These are phyloP conservation scores for Parus major DNA, from an alignment of 2,113 vertebrate species.

Conservation along the genomic window DNA sequence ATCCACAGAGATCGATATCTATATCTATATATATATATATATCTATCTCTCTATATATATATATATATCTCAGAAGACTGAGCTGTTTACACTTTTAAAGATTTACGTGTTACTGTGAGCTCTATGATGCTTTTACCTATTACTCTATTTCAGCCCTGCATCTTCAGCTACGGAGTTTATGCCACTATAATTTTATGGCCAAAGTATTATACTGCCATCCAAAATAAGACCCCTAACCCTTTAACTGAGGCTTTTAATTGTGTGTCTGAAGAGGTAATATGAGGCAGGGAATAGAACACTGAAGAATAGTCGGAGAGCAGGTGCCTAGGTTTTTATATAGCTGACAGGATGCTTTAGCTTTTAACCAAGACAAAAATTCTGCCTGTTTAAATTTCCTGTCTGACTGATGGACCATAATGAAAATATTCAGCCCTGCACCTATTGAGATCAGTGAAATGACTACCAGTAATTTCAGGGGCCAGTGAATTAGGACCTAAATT, in stretches of 20 bases:
- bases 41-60: too few relatives aligned
- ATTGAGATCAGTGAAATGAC: neutral
- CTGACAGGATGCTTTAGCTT: neutral
- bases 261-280: neutral
- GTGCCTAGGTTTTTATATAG: neutral
- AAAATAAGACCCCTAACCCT: neutral
- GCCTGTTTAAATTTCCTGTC: neutral
- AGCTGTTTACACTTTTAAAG: neutral
- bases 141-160: neutral
- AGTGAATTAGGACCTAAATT: slow-evolving; percentile 3
- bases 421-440: neutral
- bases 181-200: neutral
- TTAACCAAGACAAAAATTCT: neutral
- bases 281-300: neutral
- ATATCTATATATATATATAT: too few relatives aligned
- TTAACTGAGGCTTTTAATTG: neutral
- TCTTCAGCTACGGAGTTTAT: neutral
- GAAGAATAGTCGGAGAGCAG: neutral
- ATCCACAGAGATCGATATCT: too few relatives aligned
- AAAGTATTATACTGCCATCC: neutral
- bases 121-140: neutral
- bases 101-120: neutral
- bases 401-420: neutral
- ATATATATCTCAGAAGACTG: too few relatives aligned
- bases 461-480: slow-evolving; percentile 18